phyloP scores from a whole-genome alignment of 2,888 invertebrate genomes.

The Drosophila falleni region DNA sequence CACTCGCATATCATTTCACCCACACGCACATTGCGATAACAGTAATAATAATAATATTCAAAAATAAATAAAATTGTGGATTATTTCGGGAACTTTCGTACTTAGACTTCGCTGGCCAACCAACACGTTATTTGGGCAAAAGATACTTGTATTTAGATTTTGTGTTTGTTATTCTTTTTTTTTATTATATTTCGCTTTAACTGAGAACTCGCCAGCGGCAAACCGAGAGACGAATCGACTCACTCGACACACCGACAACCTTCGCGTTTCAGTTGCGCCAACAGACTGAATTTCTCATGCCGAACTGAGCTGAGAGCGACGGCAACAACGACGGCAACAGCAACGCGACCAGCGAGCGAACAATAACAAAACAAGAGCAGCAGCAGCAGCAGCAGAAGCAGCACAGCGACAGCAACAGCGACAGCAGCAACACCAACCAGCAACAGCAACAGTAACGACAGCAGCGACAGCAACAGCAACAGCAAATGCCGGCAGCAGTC shows the following conservation, averaged over 20 bases:
- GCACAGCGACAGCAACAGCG: constrained; percentile 12
- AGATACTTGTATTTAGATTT: constrained; percentile 12
- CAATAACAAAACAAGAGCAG: background rate
- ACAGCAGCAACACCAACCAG: background rate
- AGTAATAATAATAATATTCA: constrained; percentile 20
- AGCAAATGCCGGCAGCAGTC: constrained; percentile 29
- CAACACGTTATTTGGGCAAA: constrained; percentile 62
- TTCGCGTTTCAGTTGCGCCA: constrained; percentile 72
- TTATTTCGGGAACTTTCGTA: constrained; percentile 58
- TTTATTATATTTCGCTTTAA: constrained; percentile 10
- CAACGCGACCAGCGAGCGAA: background rate
- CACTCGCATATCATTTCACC: constrained; percentile 35
- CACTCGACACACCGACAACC: constrained; percentile 59
- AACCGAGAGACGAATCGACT: constrained; percentile 37
- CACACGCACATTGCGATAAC: constrained; percentile 43
- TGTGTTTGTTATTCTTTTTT: constrained; percentile 1
- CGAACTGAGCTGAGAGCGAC: constrained; percentile 34
- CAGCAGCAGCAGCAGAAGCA: background rate
- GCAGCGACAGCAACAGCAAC: constrained; percentile 19
- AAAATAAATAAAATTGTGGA: constrained; percentile 37
- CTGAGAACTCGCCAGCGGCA: constrained; percentile 50
- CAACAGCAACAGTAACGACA: constrained; percentile 21
- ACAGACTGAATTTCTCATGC: constrained; percentile 66
- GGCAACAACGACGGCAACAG: constrained; percentile 1
- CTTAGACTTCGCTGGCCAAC: constrained; percentile 53